phyloP scores from a whole-genome alignment of 2,888 invertebrate species.

The Polyploca ridens region DNA sequence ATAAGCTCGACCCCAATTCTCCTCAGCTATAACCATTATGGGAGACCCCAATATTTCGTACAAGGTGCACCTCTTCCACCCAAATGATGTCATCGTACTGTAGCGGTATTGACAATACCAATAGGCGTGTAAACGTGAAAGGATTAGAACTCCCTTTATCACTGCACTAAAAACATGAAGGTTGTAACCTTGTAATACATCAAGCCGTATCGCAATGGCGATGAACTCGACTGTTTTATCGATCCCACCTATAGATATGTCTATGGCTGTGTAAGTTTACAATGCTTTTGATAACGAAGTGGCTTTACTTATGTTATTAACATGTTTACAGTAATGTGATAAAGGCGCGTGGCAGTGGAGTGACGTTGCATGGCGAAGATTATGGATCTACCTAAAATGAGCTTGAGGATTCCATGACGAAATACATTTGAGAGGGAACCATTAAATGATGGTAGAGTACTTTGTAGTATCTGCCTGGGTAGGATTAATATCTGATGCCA shows the following conservation, averaged over 20 bases:
- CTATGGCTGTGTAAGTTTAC: constrained; percentile 13
- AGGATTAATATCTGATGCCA: too few relatives aligned
- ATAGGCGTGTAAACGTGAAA: constrained; percentile 44
- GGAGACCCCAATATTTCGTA: neutral
- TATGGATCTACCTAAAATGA: too few relatives aligned
- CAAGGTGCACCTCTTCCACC: constrained; percentile 29
- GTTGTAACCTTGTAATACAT: constrained; percentile 72
- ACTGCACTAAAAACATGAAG: constrained; percentile 48
- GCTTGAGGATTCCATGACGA: too few relatives aligned
- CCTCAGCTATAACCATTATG: neutral
- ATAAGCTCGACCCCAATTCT: neutral
- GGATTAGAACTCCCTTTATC: constrained; percentile 50
- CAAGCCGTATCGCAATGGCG: constrained; percentile 47
- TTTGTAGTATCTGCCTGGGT: too few relatives aligned
- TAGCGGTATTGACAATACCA: constrained; percentile 45
- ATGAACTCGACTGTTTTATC: constrained; percentile 58
- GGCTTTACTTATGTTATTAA: neutral
- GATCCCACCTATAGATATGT: constrained; percentile 51
- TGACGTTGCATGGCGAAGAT: too few relatives aligned
- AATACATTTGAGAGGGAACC: too few relatives aligned
- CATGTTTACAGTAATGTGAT: too few relatives aligned
- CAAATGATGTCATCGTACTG: constrained; percentile 46
- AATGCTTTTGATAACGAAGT: constrained; percentile 6
- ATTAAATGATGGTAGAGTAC: too few relatives aligned
- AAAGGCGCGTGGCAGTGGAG: too few relatives aligned